Base-by-base conservation (phyloP, 2,113 vertebrate species). In the Hyperopisus bebe region DNA sequence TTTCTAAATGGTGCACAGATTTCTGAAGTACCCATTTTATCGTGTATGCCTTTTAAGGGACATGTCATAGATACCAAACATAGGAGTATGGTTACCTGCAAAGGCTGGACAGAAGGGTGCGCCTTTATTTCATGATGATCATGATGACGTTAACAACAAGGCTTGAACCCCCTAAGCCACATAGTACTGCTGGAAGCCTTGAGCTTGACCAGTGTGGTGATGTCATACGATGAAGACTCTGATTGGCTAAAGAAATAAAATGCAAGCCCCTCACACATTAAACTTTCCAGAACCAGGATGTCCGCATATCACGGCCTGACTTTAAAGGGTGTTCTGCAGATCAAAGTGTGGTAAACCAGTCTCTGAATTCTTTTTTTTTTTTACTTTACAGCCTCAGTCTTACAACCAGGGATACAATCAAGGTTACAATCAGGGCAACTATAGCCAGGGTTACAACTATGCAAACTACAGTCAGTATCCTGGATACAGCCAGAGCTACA, bases 391-490 rank as follows among this genome's bases (percentile, higher is more conserved):
- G 93, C 91, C 93, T 88, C 92, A 94, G 91, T 83, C 77, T 51
- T 89, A 89, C 89, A 89, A 84, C 51, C 89, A 84, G 80, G 91
- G 10, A 90, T 94, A 80, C 92, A 93, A 47, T 91, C 93, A 91
- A 90, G 93, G 89, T 39, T 96, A 96, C 93, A 96, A 92, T 95
- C 97, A 96, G 92, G 15, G 96, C 91, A 95, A 48, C 94, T 97
- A 96, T 92, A 97, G 94, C 93, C 97, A 96, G 93, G 96, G 93
- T 88, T 97, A 97, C 94, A 96, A 93, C 94, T 97, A 97, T 0
- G 92, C 96, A 90, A 97, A 93, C 94, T 97, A 97, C 55, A 95
- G 95, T 5, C 96, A 96, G 94, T 97, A 98, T 92, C 95, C 95
- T 5, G 94, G 94, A 15, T 96, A 96, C 94, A 97, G 92, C 93